These are phyloP conservation scores for Standfussiana lucernea DNA, from an alignment of 2,888 invertebrate genomes.

Conservation along the genomic window DNA sequence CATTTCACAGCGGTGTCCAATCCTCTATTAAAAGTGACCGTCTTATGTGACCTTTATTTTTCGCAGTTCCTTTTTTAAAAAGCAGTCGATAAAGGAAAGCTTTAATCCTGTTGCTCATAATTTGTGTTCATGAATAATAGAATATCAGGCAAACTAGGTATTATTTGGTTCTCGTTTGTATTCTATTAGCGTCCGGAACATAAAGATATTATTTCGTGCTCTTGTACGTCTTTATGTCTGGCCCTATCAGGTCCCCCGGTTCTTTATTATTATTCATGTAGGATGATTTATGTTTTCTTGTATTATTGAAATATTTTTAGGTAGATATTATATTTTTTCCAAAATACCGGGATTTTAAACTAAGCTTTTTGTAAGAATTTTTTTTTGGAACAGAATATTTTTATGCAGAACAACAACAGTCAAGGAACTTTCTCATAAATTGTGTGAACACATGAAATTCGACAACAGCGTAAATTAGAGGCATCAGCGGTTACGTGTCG, in stretches of 20 bases:
- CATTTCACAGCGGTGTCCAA: neutral
- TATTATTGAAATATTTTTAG: constrained; percentile 8
- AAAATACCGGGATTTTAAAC: too few relatives aligned
- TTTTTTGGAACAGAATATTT: neutral
- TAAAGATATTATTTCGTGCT: constrained; percentile 59
- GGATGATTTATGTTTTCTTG: constrained; percentile 46
- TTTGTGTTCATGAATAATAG: constrained; percentile 57
- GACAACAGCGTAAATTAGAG: constrained; percentile 32
- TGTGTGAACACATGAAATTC: constrained; percentile 18
- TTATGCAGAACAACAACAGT: neutral
- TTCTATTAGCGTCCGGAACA: constrained; percentile 54
- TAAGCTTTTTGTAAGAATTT: neutral
- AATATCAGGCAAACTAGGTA: constrained; percentile 50
- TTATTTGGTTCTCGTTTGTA: constrained; percentile 57
- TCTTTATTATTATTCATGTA: constrained; percentile 55
- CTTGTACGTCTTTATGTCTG: constrained; percentile 51
- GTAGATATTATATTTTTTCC: neutral
- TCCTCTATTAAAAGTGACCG: neutral
- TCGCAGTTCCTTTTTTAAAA: constrained; percentile 10
- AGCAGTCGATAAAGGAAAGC: constrained; percentile 1
- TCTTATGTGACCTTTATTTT: neutral
- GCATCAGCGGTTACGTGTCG: constrained; percentile 14
- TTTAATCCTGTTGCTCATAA: constrained; percentile 22
- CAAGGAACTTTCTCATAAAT: constrained; percentile 10
- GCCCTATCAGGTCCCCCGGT: constrained; percentile 39